Evolutionary conservation across 2,888 invertebrate species (phyloP), one percentile per base, ranked within the genome.

Genomic region (Molanna angustata): DNA sequence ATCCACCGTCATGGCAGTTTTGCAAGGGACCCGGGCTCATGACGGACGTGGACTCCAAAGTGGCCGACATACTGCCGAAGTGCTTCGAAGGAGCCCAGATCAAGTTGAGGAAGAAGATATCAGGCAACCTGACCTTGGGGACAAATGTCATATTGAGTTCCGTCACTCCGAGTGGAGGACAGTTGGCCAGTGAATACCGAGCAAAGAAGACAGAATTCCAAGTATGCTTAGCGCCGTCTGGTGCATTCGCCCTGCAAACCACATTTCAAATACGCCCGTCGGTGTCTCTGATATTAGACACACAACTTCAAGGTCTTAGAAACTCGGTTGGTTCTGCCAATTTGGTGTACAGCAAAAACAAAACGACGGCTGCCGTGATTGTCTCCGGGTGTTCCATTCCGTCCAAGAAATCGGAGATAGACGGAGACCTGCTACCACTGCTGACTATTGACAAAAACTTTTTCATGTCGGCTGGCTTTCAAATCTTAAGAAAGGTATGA

Each of bases 151-250:
- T 73, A 1, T 75, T 76, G 52, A 76, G 76, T 62, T 74, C 76
- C 0, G 75, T 76, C 3, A 71, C 74, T 4, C 76, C 76, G 1
- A 74, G 76, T 7, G 76, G 76, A 1, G 76, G 76, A 56, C 75
- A 72, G 60, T 51, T 75, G 13, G 59, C 74, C 35, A 50, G 75
- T 39, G 75, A 74, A 0, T 75, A 74, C 56, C 65, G 65, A 18
- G 70, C 73, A 58, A 73, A 69, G 49, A 61, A 60, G 4, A 73
- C 69, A 32, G 64, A 68, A 0, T 58, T 65, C 7, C 64, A 66
- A 2, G 51, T 75, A 48, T 74, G 74, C 60, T 71, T 73, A 2
- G 74, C 76, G 0, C 76, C 76, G 0, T 74, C 75, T 0, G 76
- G 76, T 1, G 74, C 76, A 61, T 64, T 74, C 68, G 76, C 75